Evolutionary conservation across 2,888 invertebrate genomes (phyloP).

Genomic region (Steromphala cineraria): DNA sequence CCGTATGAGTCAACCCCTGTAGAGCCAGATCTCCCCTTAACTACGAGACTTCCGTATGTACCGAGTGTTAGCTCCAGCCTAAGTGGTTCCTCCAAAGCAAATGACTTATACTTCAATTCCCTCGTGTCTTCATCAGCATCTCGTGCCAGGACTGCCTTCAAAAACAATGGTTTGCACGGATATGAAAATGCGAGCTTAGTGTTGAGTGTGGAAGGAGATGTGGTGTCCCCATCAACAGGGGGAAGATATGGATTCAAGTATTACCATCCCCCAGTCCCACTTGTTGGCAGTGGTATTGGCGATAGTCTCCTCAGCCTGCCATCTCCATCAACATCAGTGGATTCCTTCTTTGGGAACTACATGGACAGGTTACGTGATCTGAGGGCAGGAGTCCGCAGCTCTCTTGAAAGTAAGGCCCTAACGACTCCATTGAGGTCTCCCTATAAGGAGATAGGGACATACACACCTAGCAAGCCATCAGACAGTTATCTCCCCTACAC

Average conservation of each 20-base stretch:
- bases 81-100: conserved; percentile 21
- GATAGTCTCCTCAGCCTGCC: background rate
- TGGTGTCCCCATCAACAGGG: conserved; percentile 49
- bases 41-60: conserved; percentile 10
- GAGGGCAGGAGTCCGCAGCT: conserved; percentile 31
- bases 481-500: conserved; percentile 21
- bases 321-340: conserved; percentile 18
- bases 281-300: conserved; percentile 44
- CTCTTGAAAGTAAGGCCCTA: conserved; percentile 27
- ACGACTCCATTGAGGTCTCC: background rate
- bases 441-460: background rate
- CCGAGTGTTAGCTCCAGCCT: background rate
- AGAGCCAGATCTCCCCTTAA: background rate
- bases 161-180: conserved; percentile 51
- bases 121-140: conserved; percentile 58
- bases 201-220: conserved; percentile 65
- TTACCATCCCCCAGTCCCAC: conserved; percentile 60
- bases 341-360: conserved; percentile 39
- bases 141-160: conserved; percentile 53
- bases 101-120: conserved; percentile 55
- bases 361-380: conserved; percentile 37
- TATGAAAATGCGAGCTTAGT: conserved; percentile 63
- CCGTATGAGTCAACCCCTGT: background rate
- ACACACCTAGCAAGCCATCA: background rate
- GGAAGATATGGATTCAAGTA: conserved; percentile 58